Evolutionary conservation across 2,113 vertebrate genomes (phyloP), one percentile per base, ranked within the genome.

Genomic region (Myrmophylax atrothorax): DNA sequence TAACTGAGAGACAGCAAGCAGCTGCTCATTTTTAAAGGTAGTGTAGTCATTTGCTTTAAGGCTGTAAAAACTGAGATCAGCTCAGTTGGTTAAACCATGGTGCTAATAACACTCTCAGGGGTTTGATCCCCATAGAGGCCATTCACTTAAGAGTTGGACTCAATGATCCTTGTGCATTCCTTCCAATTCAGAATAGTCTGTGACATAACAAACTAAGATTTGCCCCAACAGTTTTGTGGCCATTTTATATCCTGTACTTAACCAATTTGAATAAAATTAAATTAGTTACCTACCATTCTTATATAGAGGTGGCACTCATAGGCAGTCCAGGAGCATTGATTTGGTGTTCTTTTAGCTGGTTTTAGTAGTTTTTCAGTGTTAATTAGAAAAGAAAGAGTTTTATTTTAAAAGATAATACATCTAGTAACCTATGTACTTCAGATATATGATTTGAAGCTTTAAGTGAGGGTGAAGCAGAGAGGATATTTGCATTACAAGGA

Each of bases 241-340:
- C 52, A 28, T 75, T 66, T 56, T 17, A 8, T 76, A 55, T 58
- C 20, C 58, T 66, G 10, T 24, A 74, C 7, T 69, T 84, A 31
- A 63, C 3, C 14, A 55, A 7, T 64, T n/a, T 74, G 18, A 40
- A 49, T 63, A 12, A 2, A 86, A 70, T 80, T 92, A 38, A 20
- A 25, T 40, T 56, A 60, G n/a, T 33, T 68, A 40, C 4, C n/a
- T 10, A 33, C 10, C 4, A 53, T 81, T 90, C 46, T 66, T 4
- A 25, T 59, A 29, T 0, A 1, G 26, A 87, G 8, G 3, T 33
- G 47, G 2, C 5, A 75, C 3, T 8, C 13, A 63, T 9, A 15
- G 40, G 7, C 1, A 2, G 17, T 28, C 23, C 68, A 67, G 33
- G 6, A 58, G 0, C 18, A 53, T 7, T 12, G 1, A 63, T 56